Conservation (phyloP, 2,113 vertebrate species). For the Phyllopteryx taeniolatus region DNA sequence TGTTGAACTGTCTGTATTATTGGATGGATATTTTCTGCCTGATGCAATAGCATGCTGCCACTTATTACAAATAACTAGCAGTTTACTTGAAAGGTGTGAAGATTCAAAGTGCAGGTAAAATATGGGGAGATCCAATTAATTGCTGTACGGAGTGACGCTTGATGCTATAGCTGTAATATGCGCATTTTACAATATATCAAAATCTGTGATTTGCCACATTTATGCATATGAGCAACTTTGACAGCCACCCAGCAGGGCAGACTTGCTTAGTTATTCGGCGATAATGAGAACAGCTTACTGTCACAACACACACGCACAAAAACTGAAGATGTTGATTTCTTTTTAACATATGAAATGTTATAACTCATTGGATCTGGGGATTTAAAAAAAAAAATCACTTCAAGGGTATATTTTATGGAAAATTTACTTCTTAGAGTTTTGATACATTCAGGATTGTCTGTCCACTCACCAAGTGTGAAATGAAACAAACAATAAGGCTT, state of each 20-base stretch:
- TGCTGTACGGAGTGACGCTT: constrained; percentile 4
- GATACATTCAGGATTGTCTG: not conserved
- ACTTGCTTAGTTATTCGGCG: constrained; percentile 61
- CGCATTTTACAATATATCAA: constrained; percentile 6
- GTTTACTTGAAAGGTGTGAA: constrained; percentile 22
- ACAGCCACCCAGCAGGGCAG: constrained; percentile 55
- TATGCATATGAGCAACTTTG: constrained; percentile 54
- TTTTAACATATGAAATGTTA: not conserved
- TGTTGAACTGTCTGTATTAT: constrained; percentile 17
- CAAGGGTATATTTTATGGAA: not conserved
- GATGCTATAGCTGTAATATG: constrained; percentile 19
- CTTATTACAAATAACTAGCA: constrained; percentile 6
- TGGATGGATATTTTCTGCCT: constrained; percentile 7
- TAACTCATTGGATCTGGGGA: not conserved
- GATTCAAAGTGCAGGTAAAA: constrained; percentile 2
- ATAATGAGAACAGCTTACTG: constrained; percentile 52
- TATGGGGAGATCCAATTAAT: constrained; percentile 11
- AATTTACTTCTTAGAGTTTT: not conserved
- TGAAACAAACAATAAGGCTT: no score
- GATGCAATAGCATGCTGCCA: constrained; percentile 7
- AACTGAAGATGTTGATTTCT: not conserved
- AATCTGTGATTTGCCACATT: constrained; percentile 37
- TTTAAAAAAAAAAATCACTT: not conserved
- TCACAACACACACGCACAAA: constrained; percentile 1
- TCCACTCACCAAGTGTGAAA: no score